Evolutionary conservation across 2,797 vertebrate species (phyloP).

Genomic region (Epinephelus coioides): DNA sequence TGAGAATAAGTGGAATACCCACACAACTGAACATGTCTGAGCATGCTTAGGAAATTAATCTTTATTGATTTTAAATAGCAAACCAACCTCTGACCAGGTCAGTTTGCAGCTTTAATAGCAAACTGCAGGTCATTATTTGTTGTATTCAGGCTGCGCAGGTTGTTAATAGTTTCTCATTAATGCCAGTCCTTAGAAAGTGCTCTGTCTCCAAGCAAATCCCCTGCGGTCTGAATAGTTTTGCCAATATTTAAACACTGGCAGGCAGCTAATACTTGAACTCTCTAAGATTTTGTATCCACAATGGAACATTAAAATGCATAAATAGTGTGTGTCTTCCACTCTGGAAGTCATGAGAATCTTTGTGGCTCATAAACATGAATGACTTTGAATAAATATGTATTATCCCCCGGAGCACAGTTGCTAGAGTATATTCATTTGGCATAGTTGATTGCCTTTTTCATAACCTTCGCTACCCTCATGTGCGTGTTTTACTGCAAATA

Average conservation of each 20-base stretch:
- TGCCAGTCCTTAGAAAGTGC: conserved; percentile 30
- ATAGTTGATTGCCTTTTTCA: conserved; percentile 73
- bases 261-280: conserved; percentile 58
- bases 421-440: conserved; percentile 69
- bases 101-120: conserved; percentile 7
- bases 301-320: conserved; percentile 71
- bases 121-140: conserved; percentile 13
- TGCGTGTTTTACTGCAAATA: conserved; percentile 61
- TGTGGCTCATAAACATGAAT: conserved; percentile 75
- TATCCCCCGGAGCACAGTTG: conserved; percentile 67
- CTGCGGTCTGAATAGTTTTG: conserved; percentile 41
- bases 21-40: neutral
- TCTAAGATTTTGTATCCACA: conserved; percentile 64
- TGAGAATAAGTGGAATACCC: neutral
- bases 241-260: conserved; percentile 67
- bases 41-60: neutral
- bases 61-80: conserved; percentile 14
- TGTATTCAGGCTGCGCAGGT: conserved; percentile 7
- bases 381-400: conserved; percentile 80
- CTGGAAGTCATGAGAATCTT: conserved; percentile 66
- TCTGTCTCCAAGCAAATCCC: conserved; percentile 51
- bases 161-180: conserved; percentile 46
- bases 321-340: conserved; percentile 62
- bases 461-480: conserved; percentile 60
- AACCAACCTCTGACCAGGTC: conserved; percentile 8